Conservation (phyloP, 2,797 vertebrate genomes). For the Tapera naevia region DNA sequence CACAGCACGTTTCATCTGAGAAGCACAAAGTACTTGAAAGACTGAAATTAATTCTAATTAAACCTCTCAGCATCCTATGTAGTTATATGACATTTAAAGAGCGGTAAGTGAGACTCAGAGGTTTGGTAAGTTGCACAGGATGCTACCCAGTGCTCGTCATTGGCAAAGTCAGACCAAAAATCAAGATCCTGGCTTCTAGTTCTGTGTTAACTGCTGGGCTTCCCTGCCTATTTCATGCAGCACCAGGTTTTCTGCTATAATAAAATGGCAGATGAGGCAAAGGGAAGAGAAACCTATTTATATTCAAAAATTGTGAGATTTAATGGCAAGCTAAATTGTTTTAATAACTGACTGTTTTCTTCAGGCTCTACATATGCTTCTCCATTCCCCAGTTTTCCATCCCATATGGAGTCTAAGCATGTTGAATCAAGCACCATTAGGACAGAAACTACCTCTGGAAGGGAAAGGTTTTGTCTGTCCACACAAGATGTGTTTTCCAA, state of each 20-base stretch:
- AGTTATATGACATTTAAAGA: constrained; percentile 8
- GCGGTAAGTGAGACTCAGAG: neutral
- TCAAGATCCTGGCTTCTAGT: neutral
- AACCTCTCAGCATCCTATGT: constrained; percentile 34
- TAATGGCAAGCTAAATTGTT: constrained; percentile 62
- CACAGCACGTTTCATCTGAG: constrained; percentile 55
- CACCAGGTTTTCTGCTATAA: neutral
- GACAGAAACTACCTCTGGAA: constrained; percentile 41
- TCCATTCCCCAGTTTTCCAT: neutral
- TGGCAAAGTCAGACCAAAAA: neutral
- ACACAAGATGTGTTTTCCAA: neutral
- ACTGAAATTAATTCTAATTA: constrained; percentile 68
- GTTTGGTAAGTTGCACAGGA: neutral
- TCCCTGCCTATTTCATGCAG: neutral
- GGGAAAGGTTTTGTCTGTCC: constrained; percentile 28
- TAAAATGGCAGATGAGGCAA: neutral
- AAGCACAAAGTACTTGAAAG: constrained; percentile 53
- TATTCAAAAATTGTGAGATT: constrained; percentile 42
- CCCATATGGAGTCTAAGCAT: neutral
- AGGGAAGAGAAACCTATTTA: constrained; percentile 24
- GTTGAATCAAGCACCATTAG: constrained; percentile 54
- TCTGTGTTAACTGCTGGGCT: neutral
- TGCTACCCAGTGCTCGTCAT: neutral
- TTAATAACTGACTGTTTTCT: constrained; percentile 64
- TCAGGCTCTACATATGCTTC: constrained; percentile 31